Percentiles rank a stretch among this genome's conserved stretches.
Conservation (phyloP, 2,113 vertebrate genomes). For the Hymenochirus boettgeri region DNA sequence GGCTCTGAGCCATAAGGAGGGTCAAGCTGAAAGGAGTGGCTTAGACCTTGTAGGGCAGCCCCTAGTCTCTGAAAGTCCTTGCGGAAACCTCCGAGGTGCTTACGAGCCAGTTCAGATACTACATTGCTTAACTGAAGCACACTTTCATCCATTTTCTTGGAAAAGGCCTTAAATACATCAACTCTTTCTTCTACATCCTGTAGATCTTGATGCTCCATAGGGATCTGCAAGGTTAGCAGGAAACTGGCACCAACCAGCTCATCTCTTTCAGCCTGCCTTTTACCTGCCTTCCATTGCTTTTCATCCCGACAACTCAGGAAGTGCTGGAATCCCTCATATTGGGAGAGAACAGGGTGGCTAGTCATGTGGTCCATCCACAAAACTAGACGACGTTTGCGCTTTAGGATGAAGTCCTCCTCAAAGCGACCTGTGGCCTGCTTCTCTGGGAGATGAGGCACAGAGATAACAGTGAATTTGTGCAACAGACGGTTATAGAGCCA, state of each 20-base stretch:
- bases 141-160: constrained; percentile 95
- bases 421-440: constrained; percentile 97
- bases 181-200: constrained; percentile 93
- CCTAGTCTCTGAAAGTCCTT: constrained; percentile 96
- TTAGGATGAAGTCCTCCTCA: constrained; percentile 97
- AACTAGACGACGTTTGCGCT: constrained; percentile 86
- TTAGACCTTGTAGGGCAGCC: constrained; percentile 85
- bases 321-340: constrained; percentile 95
- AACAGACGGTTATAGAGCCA: constrained; percentile 95
- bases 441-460: constrained; percentile 92
- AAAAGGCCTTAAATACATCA: constrained; percentile 89
- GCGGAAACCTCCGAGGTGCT: constrained; percentile 89
- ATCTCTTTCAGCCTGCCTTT: constrained; percentile 88
- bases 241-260: constrained; percentile 97
- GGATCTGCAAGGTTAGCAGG: constrained; percentile 93
- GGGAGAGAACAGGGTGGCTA: constrained; percentile 91
- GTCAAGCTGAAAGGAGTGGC: constrained; percentile 88
- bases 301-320: constrained; percentile 89
- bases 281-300: constrained; percentile 98
- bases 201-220: constrained; percentile 90
- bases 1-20: constrained; percentile 78
- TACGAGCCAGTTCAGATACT: constrained; percentile 86
- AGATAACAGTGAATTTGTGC: constrained; percentile 96
- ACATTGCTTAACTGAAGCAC: constrained; percentile 89
- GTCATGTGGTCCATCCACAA: constrained; percentile 99